phyloP scores from a whole-genome alignment of 2,888 invertebrate species.

The Pristionchus mayeri region DNA sequence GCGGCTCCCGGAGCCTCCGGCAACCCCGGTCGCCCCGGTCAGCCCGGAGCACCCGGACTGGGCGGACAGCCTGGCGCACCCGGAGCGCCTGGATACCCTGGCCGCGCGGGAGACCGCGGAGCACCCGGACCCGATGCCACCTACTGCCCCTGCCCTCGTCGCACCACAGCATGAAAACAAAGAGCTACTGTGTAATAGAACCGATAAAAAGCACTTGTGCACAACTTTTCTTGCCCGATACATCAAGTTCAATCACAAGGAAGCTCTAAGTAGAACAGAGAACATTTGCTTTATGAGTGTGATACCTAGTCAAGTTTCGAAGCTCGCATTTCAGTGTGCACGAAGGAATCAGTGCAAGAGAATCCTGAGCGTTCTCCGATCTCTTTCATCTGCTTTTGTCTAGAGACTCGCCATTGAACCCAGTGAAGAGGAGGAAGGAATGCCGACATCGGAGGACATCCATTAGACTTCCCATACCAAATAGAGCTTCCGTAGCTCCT shows the following conservation, averaged over 20 bases:
- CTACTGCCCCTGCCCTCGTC: conserved; percentile 48
- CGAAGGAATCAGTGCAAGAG: background rate
- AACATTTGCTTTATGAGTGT: too few relatives aligned
- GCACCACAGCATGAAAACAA: background rate
- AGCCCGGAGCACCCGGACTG: conserved; percentile 35
- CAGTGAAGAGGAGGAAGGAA: background rate
- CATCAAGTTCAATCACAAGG: too few relatives aligned
- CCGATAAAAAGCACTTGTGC: conserved; percentile 11
- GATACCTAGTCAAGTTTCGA: too few relatives aligned
- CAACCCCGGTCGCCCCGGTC: conserved; percentile 44
- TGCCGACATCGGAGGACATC: background rate
- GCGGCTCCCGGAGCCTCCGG: conserved; percentile 29
- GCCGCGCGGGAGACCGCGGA: conserved; percentile 39
- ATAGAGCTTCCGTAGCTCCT: background rate
- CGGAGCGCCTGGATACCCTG: conserved; percentile 39
- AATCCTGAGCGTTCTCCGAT: background rate
- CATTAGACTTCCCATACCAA: background rate
- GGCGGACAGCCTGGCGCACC: conserved; percentile 36
- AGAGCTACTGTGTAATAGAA: background rate
- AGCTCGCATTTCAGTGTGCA: background rate
- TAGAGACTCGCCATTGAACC: background rate
- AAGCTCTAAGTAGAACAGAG: too few relatives aligned
- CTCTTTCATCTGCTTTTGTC: background rate
- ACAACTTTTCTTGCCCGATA: too few relatives aligned
- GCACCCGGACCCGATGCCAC: conserved; percentile 44